Base-by-base conservation (phyloP, 2,888 invertebrate species). In the Lasius platythorax region DNA sequence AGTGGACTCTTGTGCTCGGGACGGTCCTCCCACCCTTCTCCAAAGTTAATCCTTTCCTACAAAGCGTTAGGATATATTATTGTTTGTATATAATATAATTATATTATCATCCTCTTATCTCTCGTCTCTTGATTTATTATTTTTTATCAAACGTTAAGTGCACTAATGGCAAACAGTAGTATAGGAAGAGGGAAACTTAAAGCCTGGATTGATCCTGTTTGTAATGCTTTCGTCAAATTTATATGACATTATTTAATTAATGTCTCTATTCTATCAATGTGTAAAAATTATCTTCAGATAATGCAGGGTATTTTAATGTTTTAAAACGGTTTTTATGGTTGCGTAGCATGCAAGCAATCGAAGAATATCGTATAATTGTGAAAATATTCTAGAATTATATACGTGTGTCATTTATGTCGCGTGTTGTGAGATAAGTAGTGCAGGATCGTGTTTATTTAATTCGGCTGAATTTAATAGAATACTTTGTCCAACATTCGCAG, bases 21-120 rank as follows among this genome's bases (percentile, higher is more conserved):
- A 92, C 89, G 91, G 91, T 92, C 87, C 89, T 84, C 86, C 88
- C 87, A 89, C 90, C 91, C 90, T 88, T 85, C 92, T 92, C 92
- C 92, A 93, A 93, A 93, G 92, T 92, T 92, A 91, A 90, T 87
- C 91, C 91, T 91, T 91, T 93, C 91, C 90, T 90, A 50, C n/a
- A 90, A 91, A 91, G 89, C 92, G 89, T 91, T 93, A 89, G 90
- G 88, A 72, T 70, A 92, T 92, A 93, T 91, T 93, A 92, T 93
- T 91, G 93, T 92, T 93, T 94, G 92, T 91, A 91, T 89, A 89
- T 92, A 91, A 89, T 89, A 88, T 91, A 88, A 91, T 93, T 89
- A 88, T 86, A 91, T 91, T 91, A 93, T 89, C 89, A 87, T 91
- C 91, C 92, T 89, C 91, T 90, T 89, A 91, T 89, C 91, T 90